These are phyloP conservation scores for Alethe castanea DNA, from an alignment of 2,113 vertebrate genomes.

Conservation along the genomic window DNA sequence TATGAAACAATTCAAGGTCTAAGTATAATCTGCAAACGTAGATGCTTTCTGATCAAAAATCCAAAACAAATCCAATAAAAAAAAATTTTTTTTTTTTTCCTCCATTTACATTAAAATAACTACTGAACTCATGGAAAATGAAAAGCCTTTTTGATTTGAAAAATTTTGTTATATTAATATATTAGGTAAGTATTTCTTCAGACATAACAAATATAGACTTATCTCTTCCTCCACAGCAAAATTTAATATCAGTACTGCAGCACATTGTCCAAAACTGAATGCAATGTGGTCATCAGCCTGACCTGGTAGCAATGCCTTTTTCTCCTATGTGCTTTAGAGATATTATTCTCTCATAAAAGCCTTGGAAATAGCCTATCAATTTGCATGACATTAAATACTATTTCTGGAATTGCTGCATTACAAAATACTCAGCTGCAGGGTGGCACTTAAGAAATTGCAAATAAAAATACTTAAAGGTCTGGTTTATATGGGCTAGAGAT, in stretches of 20 bases:
- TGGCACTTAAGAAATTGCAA: not conserved
- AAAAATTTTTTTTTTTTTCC: accelerated
- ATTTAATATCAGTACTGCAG: not conserved
- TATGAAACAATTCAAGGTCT: not conserved
- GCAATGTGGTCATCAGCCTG: not conserved
- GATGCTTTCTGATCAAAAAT: not conserved
- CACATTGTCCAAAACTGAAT: not conserved
- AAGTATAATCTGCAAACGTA: not conserved
- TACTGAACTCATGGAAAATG: not conserved
- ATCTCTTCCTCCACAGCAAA: not conserved
- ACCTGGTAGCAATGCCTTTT: not conserved
- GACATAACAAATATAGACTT: not conserved
- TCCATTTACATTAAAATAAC: not conserved
- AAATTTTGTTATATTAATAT: not conserved
- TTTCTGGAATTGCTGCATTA: not conserved
- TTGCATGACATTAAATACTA: conserved; percentile 14
- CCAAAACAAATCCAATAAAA: accelerated
- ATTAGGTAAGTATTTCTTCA: not conserved
- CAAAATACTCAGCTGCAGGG: not conserved
- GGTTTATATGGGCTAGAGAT: not conserved
- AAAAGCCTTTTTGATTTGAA: not conserved
- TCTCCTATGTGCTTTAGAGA: not conserved
- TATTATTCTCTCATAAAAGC: not conserved
- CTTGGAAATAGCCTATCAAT: conserved; percentile 4
- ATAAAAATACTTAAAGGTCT: not conserved